Base-by-base conservation (phyloP, 2,113 vertebrate species). In the Macaca fascicularis region DNA sequence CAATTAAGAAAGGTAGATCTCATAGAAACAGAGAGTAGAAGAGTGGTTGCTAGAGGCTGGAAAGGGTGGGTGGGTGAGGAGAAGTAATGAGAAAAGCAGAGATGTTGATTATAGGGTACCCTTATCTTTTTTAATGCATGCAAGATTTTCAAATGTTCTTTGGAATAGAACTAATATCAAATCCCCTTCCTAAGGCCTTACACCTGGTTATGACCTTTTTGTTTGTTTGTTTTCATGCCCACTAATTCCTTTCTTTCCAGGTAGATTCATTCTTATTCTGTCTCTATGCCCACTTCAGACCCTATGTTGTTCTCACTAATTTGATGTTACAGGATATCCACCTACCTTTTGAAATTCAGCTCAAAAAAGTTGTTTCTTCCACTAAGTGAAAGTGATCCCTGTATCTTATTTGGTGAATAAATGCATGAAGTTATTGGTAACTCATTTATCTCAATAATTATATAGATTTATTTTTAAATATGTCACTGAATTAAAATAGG, bases 301-400 rank as follows among this genome's bases (percentile, higher is more conserved):
- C 4, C 19, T 40, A 2, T n/a, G 1, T 19, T 43, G 7, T 38
- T 19, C 13, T 81, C 32, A 48, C 0, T 3, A 61, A 52, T 50
- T 20, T 78, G 8, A 3, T 35, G 16, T 75, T 81, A 50, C 6
- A 13, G 48, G 57, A 40, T 5, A 50, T 30, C 23, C 22, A 22
- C 48, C 23, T 11, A 61, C 5, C 13, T 35, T 93, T 81, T 48
- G 57, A 90, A n/a, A 91, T 74, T 90, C 14, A 81, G 61, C 40
- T 45, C 6, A 79, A 61, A 74, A 74, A 40, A 5, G 23, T 13
- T 50, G 23, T 79, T 94, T 74, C 55, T 30, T 45, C 40, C 27
- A 69, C 27, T 85, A 30, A 81, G 8, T 11, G 67, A 89, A 76
- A 67, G 14, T 35, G 13, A 94, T 84, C n/a, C 83, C 0, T 6